phyloP scores from a whole-genome alignment of 2,113 vertebrate genomes.

The Sphyrna mokarran region DNA sequence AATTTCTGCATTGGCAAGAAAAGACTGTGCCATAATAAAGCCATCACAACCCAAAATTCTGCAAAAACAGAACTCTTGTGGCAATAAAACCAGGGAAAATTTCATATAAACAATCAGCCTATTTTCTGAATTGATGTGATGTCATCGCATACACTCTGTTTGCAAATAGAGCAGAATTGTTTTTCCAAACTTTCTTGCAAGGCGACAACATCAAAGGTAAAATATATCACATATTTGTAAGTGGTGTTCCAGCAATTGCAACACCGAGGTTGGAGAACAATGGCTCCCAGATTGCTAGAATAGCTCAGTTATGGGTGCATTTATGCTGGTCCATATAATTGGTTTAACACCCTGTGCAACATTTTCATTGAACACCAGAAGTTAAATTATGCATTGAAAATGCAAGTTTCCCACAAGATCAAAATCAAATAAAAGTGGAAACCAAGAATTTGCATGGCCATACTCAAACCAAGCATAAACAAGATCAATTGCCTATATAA shows the following conservation, averaged over 20 bases:
- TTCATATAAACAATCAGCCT: not conserved
- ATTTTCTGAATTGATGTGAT: not conserved
- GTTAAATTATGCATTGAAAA: not conserved
- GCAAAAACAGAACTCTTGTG: not conserved
- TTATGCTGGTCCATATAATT: not conserved
- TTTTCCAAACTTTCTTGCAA: slow-evolving; percentile 17
- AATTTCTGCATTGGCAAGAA: not conserved
- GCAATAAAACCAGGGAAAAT: not conserved
- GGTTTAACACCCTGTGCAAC: not conserved
- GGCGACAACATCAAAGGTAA: not conserved
- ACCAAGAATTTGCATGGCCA: not conserved
- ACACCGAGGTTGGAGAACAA: not conserved
- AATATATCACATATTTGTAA: not conserved
- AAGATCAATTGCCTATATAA: not conserved
- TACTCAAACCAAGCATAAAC: too few relatives aligned
- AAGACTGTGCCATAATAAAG: not conserved
- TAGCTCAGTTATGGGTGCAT: not conserved
- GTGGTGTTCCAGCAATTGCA: not conserved
- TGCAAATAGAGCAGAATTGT: not conserved
- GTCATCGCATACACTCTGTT: too few relatives aligned
- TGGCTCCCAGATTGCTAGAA: not conserved
- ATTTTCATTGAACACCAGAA: not conserved
- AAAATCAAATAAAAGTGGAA: not conserved
- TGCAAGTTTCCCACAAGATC: not conserved
- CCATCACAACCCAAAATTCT: too few relatives aligned